Evolutionary conservation across 2,113 vertebrate species (phyloP).

Genomic region (Cepphus grylle): DNA sequence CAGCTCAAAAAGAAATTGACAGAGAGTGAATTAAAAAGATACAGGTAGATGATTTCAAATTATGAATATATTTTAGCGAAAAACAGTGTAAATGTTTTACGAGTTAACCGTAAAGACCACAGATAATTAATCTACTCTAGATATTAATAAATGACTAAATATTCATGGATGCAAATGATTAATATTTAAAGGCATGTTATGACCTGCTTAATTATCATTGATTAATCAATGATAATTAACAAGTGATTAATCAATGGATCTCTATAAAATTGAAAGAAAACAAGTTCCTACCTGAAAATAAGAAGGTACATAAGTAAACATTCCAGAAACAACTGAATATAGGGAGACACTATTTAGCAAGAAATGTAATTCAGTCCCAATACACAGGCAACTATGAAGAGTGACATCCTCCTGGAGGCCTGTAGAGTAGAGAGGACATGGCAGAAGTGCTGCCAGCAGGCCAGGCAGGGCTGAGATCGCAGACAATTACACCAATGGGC

Average conservation of each 20-base stretch:
- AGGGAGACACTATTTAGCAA: background rate
- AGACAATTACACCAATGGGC: background rate
- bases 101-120: background rate
- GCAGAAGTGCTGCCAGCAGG: background rate
- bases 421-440: background rate
- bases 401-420: background rate
- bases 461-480: background rate
- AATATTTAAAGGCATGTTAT: slow-evolving; percentile 23
- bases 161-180: slow-evolving; percentile 8
- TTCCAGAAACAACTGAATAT: background rate
- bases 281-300: background rate
- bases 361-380: background rate
- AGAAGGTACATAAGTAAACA: background rate
- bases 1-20: background rate
- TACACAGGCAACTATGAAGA: background rate
- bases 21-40: background rate
- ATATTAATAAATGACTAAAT: slow-evolving; percentile 12
- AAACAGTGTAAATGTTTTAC: background rate
- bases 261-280: background rate
- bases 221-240: slow-evolving; percentile 24
- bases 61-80: background rate
- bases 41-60: background rate
- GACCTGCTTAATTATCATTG: slow-evolving; percentile 11
- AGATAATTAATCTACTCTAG: background rate
- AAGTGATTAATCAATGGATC: slow-evolving; percentile 1